phyloP scores from a whole-genome alignment of 2,113 vertebrate species.

The Myocastor coypus region DNA sequence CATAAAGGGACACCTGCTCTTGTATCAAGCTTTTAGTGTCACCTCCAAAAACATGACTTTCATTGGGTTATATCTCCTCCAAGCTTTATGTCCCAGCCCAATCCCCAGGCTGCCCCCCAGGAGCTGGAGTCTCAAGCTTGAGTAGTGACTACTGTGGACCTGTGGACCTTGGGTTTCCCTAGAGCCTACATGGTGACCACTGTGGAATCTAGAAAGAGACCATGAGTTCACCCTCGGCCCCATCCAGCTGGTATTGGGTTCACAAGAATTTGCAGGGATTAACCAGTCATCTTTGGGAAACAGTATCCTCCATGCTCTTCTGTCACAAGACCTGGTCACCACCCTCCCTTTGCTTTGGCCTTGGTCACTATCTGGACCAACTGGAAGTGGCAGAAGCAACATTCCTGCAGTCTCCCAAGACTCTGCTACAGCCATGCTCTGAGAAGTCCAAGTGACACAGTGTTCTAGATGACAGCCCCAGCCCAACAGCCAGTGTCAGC shows the following conservation, averaged over 20 bases:
- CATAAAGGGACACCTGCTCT: background rate
- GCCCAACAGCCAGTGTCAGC: background rate
- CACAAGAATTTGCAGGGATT: background rate
- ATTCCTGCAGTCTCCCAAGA: background rate
- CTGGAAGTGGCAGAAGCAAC: background rate
- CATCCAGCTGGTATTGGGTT: background rate
- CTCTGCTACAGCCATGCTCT: background rate
- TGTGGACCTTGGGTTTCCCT: background rate
- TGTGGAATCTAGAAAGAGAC: background rate
- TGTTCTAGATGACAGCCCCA: background rate
- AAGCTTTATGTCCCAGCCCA: background rate
- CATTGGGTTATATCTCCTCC: background rate
- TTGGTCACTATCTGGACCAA: background rate
- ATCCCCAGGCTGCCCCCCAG: background rate
- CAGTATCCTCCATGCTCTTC: fast-evolving
- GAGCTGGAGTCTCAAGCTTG: background rate
- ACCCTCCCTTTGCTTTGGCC: background rate
- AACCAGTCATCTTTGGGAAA: background rate
- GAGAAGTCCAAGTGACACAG: background rate
- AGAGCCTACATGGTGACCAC: background rate
- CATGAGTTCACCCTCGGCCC: background rate
- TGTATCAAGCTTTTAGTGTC: background rate
- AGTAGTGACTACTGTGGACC: too few relatives aligned
- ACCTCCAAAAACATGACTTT: background rate
- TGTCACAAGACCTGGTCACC: background rate